A percentile compares a stretch with the other conserved stretches of the same genome.
Conservation (phyloP, 2,797 vertebrate species). For the Anabas testudineus region DNA sequence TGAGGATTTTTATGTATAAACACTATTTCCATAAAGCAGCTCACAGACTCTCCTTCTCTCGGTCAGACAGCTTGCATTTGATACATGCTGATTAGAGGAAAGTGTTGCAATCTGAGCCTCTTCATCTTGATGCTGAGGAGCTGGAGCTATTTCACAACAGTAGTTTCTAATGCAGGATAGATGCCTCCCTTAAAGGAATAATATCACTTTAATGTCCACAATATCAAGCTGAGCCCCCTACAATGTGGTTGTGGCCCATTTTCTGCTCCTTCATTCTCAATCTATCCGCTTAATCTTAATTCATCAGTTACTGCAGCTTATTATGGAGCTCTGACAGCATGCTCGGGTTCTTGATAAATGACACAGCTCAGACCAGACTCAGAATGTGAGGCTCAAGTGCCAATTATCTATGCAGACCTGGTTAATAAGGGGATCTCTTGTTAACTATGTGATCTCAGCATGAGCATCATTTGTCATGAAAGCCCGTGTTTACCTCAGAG, state of each 20-base stretch:
- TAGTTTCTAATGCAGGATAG: constrained; percentile 77
- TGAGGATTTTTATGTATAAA: constrained; percentile 15
- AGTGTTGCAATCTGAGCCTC: constrained; percentile 58
- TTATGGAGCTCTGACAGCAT: constrained; percentile 95
- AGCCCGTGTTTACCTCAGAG: constrained; percentile 93
- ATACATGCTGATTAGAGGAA: constrained; percentile 62
- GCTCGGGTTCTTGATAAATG: constrained; percentile 97
- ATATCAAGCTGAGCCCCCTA: constrained; percentile 92
- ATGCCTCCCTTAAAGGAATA: constrained; percentile 90
- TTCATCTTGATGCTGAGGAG: constrained; percentile 53
- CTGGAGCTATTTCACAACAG: constrained; percentile 50
- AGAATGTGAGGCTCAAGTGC: constrained; percentile 99
- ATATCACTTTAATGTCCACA: constrained; percentile 93
- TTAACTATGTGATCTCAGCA: constrained; percentile 99
- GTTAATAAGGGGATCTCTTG: constrained; percentile 99
- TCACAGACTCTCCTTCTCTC: constrained; percentile 19
- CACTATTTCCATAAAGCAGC: constrained; percentile 23
- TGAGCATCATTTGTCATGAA: constrained; percentile 98
- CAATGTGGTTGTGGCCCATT: constrained; percentile 90
- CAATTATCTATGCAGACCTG: constrained; percentile 99
- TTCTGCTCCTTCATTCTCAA: constrained; percentile 83
- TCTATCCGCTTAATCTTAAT: constrained; percentile 97
- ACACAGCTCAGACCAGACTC: constrained; percentile 96
- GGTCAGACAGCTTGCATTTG: constrained; percentile 39
- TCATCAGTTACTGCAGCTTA: constrained; percentile 97